Evolutionary conservation across 2,888 invertebrate genomes (phyloP).

Genomic region (Phalera bucephala): DNA sequence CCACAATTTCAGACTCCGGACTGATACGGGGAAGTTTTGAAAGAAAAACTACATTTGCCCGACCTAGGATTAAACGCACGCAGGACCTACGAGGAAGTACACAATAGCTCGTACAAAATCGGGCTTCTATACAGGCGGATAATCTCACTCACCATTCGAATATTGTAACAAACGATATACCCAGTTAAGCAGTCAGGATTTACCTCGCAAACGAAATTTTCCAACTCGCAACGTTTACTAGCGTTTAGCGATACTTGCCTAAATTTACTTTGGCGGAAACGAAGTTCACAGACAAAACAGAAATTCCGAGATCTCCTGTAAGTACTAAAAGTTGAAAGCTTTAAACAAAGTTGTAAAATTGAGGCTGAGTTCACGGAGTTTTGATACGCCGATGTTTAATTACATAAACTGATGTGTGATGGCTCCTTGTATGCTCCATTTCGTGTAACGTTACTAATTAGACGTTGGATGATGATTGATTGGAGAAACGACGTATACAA

Average conservation of each 20-base stretch:
- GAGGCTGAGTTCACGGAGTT: slow-evolving; percentile 4
- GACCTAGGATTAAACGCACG: too few relatives aligned
- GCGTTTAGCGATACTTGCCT: slow-evolving; percentile 18
- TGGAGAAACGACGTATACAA: slow-evolving; percentile 3
- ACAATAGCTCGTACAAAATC: not conserved
- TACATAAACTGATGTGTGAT: slow-evolving; percentile 11
- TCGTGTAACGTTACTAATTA: slow-evolving; percentile 22
- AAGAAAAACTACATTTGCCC: too few relatives aligned
- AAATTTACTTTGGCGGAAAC: slow-evolving; percentile 20
- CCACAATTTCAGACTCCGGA: too few relatives aligned
- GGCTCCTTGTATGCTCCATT: slow-evolving; percentile 7
- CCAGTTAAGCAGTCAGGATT: slow-evolving; percentile 8
- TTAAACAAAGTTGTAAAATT: slow-evolving; percentile 23
- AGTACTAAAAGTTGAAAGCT: slow-evolving; percentile 11
- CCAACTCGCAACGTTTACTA: slow-evolving; percentile 11
- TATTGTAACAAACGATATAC: slow-evolving; percentile 19
- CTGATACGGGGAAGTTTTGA: too few relatives aligned
- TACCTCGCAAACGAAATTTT: slow-evolving; percentile 14
- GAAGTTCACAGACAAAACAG: slow-evolving; percentile 9
- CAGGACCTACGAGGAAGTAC: too few relatives aligned
- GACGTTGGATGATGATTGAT: slow-evolving; percentile 16
- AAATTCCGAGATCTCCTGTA: slow-evolving; percentile 21
- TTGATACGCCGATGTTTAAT: slow-evolving; percentile 11
- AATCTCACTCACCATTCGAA: slow-evolving; percentile 5
- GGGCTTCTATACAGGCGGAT: slow-evolving; percentile 1